These are phyloP conservation scores for Merops nubicus DNA, from an alignment of 2,113 vertebrate genomes.

Conservation along the genomic window DNA sequence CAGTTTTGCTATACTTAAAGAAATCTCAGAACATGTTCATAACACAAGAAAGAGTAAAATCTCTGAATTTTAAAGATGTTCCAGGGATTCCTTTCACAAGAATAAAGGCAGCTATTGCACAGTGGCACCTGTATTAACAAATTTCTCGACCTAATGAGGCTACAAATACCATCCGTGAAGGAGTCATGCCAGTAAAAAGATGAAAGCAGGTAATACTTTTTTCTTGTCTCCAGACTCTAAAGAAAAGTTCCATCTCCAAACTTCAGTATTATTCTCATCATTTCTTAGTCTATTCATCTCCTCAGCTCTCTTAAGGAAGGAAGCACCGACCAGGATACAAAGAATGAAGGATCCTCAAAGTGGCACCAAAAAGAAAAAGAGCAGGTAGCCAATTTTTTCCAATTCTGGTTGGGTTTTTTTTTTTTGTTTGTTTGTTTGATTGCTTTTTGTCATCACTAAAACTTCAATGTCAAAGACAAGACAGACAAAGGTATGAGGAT, in stretches of 20 bases:
- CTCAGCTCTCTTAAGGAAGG: neutral
- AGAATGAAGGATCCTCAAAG: neutral
- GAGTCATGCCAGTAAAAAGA: neutral
- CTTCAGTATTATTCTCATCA: neutral
- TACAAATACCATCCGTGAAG: neutral
- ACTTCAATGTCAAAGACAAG: neutral
- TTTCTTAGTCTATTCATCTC: neutral
- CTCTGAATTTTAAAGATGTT: neutral
- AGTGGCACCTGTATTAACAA: neutral
- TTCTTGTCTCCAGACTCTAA: neutral
- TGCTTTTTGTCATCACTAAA: neutral
- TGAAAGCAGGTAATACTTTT: neutral
- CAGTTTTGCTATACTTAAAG: neutral
- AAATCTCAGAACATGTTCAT: neutral
- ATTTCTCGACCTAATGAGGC: conserved; percentile 3
- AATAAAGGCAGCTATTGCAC: neutral
- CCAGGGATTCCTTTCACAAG: neutral
- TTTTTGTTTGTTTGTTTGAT: no score
- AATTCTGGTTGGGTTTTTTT: neutral
- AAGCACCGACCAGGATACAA: neutral
- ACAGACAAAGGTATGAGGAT: neutral
- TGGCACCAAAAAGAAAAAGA: neutral
- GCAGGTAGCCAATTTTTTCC: neutral
- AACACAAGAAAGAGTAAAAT: neutral
- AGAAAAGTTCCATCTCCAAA: neutral